Percentiles rank a stretch among this genome's conserved stretches.
phyloP scores from a whole-genome alignment of 2,113 vertebrate genomes.

The Clarias magur region DNA sequence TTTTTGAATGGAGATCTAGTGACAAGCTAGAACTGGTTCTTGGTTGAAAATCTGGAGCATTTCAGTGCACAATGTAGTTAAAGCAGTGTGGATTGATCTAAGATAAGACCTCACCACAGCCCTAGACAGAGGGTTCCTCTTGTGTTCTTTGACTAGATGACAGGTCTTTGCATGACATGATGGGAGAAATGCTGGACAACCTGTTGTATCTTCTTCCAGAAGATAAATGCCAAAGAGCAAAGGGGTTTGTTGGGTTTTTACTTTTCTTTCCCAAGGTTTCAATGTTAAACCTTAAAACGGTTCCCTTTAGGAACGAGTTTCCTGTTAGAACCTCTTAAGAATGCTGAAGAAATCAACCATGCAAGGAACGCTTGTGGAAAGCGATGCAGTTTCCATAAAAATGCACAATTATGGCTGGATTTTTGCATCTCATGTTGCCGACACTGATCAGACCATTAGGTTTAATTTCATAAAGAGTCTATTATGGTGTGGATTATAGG shows the following conservation, averaged over 20 bases:
- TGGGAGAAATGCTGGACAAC: background rate
- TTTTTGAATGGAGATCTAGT: background rate
- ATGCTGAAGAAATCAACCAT: background rate
- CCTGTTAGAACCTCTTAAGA: background rate
- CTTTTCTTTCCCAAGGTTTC: background rate
- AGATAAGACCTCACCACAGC: background rate
- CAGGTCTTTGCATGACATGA: background rate
- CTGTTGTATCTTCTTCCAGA: background rate
- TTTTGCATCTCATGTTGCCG: conserved; percentile 20
- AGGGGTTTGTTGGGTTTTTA: background rate
- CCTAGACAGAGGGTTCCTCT: background rate
- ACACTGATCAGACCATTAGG: conserved; percentile 35
- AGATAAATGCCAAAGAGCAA: background rate
- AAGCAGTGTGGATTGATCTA: background rate
- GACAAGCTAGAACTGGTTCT: background rate
- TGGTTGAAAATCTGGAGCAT: background rate
- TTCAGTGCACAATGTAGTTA: background rate
- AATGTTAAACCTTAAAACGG: background rate
- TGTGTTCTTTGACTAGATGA: background rate
- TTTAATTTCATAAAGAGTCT: conserved; percentile 33
- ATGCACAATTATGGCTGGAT: background rate
- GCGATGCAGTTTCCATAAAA: background rate
- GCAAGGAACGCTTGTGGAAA: background rate
- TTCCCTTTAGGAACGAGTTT: background rate
- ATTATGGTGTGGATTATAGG: conserved; percentile 31